A percentile compares a stretch with the other conserved stretches of the same genome.
phyloP scores from a whole-genome alignment of 1,140 invertebrate species.

The Dolichoris vasculosae region DNA sequence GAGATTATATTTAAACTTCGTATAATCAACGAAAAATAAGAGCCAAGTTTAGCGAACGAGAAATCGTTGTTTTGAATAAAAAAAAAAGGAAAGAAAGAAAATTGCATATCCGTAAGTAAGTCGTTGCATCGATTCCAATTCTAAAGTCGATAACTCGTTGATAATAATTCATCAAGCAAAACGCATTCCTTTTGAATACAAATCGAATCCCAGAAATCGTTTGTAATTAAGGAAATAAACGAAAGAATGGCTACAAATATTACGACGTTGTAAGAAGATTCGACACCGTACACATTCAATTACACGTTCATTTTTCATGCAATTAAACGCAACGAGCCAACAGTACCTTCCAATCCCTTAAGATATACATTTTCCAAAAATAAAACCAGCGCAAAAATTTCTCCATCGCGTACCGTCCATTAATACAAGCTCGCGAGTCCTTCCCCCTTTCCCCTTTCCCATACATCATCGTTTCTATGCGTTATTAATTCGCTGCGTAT shows the following conservation, averaged over 20 bases:
- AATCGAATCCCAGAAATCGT: neutral
- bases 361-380: constrained; percentile 1
- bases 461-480: neutral
- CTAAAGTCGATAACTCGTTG: too few relatives aligned
- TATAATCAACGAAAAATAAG: too few relatives aligned
- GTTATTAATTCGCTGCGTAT: constrained; percentile 30
- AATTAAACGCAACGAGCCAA: neutral
- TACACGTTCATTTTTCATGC: constrained; percentile 2
- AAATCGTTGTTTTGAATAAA: too few relatives aligned
- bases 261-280: neutral
- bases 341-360: neutral
- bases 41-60: too few relatives aligned
- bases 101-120: too few relatives aligned
- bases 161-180: too few relatives aligned
- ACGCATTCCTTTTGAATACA: neutral
- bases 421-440: neutral
- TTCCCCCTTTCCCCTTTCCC: neutral
- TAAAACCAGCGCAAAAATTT: neutral
- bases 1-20: too few relatives aligned
- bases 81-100: too few relatives aligned
- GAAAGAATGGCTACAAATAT: neutral
- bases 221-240: neutral
- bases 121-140: too few relatives aligned
- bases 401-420: neutral
- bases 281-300: neutral